phyloP scores from a whole-genome alignment of 1,140 invertebrate species.

The Ips typographus region DNA sequence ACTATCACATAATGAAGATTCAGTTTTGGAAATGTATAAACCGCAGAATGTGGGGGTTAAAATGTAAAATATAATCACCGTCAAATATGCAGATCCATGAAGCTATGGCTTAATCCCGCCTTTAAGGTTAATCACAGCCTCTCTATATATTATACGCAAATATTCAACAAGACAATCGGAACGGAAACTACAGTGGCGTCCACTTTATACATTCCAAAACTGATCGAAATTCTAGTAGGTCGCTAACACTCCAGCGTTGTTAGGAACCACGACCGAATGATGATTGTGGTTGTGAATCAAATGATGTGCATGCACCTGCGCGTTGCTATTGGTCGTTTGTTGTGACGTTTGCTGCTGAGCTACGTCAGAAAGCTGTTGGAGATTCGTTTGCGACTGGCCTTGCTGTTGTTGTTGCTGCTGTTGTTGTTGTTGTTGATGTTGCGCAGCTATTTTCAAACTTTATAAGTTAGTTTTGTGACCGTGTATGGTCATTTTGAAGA shows the following conservation, averaged over 20 bases:
- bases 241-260: conserved; percentile 50
- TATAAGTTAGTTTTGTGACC: too few relatives aligned
- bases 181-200: not conserved
- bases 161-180: not conserved
- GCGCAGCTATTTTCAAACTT: too few relatives aligned
- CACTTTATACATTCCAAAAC: conserved; percentile 34
- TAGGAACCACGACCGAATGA: conserved; percentile 48
- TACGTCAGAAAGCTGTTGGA: conserved; percentile 24
- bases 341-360: conserved; percentile 36
- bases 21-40: conserved; percentile 11
- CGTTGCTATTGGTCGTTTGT: conserved; percentile 32
- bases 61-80: too few relatives aligned
- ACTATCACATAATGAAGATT: not conserved
- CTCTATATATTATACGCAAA: not conserved
- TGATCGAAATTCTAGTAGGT: conserved; percentile 44
- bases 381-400: conserved; percentile 8
- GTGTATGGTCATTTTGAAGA: too few relatives aligned
- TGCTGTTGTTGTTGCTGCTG: conserved; percentile 13
- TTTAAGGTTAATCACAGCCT: not conserved
- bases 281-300: conserved; percentile 45
- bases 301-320: conserved; percentile 42
- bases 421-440: conserved; percentile 10
- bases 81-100: too few relatives aligned
- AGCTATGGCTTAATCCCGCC: not conserved
- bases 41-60: too few relatives aligned